A percentile compares a stretch with the other conserved stretches of the same genome.
phyloP scores from a whole-genome alignment of 2,888 invertebrate genomes.

The Syrphus vitripennis region DNA sequence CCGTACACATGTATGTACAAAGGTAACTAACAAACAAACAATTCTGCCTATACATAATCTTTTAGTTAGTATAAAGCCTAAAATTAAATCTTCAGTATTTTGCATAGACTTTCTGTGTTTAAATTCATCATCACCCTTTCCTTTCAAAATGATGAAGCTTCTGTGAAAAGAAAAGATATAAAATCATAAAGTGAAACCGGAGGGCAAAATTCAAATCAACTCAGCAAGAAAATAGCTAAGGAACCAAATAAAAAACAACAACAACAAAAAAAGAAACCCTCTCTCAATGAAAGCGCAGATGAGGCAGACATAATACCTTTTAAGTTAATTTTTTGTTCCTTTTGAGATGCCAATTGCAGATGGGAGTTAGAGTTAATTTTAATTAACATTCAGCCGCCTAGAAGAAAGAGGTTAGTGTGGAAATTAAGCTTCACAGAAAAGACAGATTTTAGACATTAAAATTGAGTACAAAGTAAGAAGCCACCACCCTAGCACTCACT shows the following conservation, averaged over 20 bases:
- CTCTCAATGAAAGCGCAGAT: conserved; percentile 33
- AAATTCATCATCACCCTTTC: conserved; percentile 20
- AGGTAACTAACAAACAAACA: conserved; percentile 4
- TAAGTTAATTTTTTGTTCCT: conserved; percentile 49
- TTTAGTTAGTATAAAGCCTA: neutral
- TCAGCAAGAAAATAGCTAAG: conserved; percentile 35
- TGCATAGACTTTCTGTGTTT: conserved; percentile 9
- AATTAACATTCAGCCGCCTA: conserved; percentile 58
- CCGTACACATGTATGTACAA: too few relatives aligned
- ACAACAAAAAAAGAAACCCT: conserved; percentile 1
- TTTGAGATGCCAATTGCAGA: conserved; percentile 63
- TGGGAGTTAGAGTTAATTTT: conserved; percentile 56
- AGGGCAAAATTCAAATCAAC: conserved; percentile 54
- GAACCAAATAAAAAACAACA: neutral
- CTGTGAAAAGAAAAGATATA: conserved; percentile 23
- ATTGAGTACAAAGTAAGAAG: conserved; percentile 5
- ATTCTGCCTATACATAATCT: neutral
- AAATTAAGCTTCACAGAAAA: conserved; percentile 47
- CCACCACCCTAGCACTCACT: too few relatives aligned
- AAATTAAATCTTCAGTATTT: neutral
- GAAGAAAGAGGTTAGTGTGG: conserved; percentile 38
- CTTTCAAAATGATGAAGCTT: neutral
- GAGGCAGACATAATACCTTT: conserved; percentile 39
- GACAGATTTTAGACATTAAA: neutral
- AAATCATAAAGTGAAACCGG: conserved; percentile 39